A percentile compares a stretch with the other conserved stretches of the same genome.
Evolutionary conservation across 2,888 invertebrate genomes (phyloP).

Genomic region (Tenodera sinensis): DNA sequence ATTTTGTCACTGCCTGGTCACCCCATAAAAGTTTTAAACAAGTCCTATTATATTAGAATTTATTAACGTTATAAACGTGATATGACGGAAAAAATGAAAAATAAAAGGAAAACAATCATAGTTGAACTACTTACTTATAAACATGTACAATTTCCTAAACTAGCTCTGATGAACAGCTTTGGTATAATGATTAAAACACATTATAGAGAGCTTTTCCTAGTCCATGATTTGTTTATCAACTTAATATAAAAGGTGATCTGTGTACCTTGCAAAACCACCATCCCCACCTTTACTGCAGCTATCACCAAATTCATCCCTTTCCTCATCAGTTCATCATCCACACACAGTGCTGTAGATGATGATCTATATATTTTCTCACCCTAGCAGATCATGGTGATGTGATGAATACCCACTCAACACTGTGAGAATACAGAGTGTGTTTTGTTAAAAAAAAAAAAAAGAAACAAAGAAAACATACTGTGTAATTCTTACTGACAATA

Average conservation of each 20-base stretch:
- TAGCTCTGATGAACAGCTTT: neutral
- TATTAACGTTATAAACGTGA: constrained; percentile 26
- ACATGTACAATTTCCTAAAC: constrained; percentile 19
- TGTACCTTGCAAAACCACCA: neutral
- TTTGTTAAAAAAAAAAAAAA: neutral
- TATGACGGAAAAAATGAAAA: constrained; percentile 16
- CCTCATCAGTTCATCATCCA: neutral
- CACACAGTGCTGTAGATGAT: neutral
- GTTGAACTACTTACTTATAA: constrained; percentile 2
- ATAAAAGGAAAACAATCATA: constrained; percentile 8
- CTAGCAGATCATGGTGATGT: neutral
- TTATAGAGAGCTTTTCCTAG: neutral
- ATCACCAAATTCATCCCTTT: neutral
- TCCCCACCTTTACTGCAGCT: neutral
- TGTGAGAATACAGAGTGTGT: neutral
- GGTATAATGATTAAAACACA: neutral
- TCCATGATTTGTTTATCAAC: neutral
- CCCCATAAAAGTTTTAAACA: constrained; percentile 25
- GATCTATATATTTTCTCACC: neutral
- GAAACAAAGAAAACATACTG: neutral
- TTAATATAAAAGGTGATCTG: neutral
- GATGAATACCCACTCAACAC: neutral
- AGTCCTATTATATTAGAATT: constrained; percentile 19
- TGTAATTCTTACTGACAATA: neutral
- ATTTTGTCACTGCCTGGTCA: constrained; percentile 30